phyloP scores from a whole-genome alignment of 2,888 invertebrate genomes.

The Scaptomyza polygonia region DNA sequence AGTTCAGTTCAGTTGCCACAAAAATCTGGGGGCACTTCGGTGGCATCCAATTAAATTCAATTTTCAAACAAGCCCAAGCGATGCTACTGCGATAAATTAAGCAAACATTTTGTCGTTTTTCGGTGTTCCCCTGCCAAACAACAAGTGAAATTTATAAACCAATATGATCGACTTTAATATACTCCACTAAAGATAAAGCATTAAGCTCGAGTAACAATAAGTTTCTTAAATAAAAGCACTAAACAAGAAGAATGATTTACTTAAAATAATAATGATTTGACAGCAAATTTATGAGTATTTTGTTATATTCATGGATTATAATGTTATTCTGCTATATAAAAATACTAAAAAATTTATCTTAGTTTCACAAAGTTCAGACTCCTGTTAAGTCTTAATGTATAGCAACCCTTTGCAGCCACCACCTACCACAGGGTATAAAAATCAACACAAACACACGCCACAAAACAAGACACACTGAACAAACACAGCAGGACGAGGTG shows the following conservation, averaged over 20 bases:
- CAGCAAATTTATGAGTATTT: too few relatives aligned
- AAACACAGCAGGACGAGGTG: constrained; percentile 42
- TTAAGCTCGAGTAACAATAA: neutral
- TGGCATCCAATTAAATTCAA: constrained; percentile 81
- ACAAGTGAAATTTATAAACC: constrained; percentile 1
- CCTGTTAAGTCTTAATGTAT: neutral
- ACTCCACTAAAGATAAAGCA: constrained; percentile 10
- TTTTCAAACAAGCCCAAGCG: constrained; percentile 68
- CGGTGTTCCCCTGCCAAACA: constrained; percentile 21
- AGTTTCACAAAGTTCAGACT: neutral
- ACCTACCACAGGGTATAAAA: constrained; percentile 41
- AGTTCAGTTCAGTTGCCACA: constrained; percentile 16
- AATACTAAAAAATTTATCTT: too few relatives aligned
- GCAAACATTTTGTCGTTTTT: constrained; percentile 67
- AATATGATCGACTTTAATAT: constrained; percentile 18
- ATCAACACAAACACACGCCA: constrained; percentile 49
- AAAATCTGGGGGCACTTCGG: constrained; percentile 51
- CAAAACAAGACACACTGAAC: constrained; percentile 48
- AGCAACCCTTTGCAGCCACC: neutral
- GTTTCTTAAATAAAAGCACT: neutral
- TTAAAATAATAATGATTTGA: too few relatives aligned
- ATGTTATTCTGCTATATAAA: too few relatives aligned
- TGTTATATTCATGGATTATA: too few relatives aligned
- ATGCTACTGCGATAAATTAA: constrained; percentile 81
- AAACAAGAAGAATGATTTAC: too few relatives aligned